Evolutionary conservation across 2,797 vertebrate genomes (phyloP), one percentile per base, ranked within the genome.

Genomic region (Falco rusticolus): DNA sequence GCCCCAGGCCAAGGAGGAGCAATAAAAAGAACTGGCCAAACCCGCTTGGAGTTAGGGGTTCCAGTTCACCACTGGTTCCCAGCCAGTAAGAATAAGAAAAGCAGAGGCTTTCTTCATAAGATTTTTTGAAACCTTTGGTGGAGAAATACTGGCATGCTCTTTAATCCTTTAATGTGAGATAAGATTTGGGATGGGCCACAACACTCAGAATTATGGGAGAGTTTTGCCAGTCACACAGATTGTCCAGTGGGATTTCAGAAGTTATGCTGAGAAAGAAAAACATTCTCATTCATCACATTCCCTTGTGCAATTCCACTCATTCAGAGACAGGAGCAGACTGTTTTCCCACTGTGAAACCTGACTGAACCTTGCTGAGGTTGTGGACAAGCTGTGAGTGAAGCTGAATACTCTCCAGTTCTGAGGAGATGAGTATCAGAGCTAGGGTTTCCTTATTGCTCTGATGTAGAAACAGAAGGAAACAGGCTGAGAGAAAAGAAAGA

Each of bases 231-330:
- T 89, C 41, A 37, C 37, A n/a, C 15, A 50, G 48, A 59, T 51
- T 69, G 81, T 39, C 47, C 54, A 33, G 70, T 69, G 75, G 82
- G 78, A 79, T 87, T 90, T 87, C 28, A 68, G 53, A 86, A 78
- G 57, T 71, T 37, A 60, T 1, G 39, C 41, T 50, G 57, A 70
- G 53, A 50, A 89, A 87, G 51, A 51, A 89, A 92, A 94, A 43
- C 54, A 76, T 91, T 79, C 59, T 69, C 29, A 72, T 97, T 82
- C 75, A 15, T 79, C 53, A 60, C 66, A 60, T 53, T 90, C 25
- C 34, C 72, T 50, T 86, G 53, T 78, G 47, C 85, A 90, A 77
- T 88, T 88, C 69, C 84, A 92, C 71, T 39, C 4, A 48, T 51
- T 87, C 59, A 82, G 76, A 75, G 74, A 60, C 14, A 69, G 60